Evolutionary conservation across 2,888 invertebrate genomes (phyloP).

Genomic region (Sipunculus nudus): DNA sequence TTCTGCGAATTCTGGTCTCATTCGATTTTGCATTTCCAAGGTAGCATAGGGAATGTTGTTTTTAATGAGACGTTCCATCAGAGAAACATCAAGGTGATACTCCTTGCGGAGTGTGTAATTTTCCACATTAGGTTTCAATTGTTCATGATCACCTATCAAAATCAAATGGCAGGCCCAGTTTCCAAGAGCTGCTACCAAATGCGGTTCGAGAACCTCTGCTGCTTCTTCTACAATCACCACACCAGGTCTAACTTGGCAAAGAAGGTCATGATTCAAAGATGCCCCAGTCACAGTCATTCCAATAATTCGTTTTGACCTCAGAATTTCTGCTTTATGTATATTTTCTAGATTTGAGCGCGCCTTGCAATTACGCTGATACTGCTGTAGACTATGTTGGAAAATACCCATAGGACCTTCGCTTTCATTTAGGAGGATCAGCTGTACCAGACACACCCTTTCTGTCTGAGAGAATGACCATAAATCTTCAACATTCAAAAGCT

Average conservation of each 20-base stretch:
- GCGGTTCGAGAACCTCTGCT: slow-evolving; percentile 33
- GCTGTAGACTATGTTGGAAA: no score
- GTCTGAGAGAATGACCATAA: no score
- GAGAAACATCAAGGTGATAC: slow-evolving; percentile 29
- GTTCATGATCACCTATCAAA: slow-evolving; percentile 35
- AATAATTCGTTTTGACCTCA: slow-evolving; percentile 9
- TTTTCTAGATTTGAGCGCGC: slow-evolving; percentile 19
- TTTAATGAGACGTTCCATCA: slow-evolving; percentile 34
- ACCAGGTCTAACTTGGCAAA: slow-evolving; percentile 15
- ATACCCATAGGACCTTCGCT: no score
- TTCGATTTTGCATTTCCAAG: slow-evolving; percentile 28
- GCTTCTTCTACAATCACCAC: slow-evolving; percentile 33
- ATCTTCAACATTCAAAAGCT: no score
- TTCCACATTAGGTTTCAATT: slow-evolving; percentile 29
- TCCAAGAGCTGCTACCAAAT: slow-evolving; percentile 25
- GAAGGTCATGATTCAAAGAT: slow-evolving; percentile 20
- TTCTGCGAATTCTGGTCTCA: slow-evolving; percentile 29
- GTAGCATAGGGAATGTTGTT: slow-evolving; percentile 18
- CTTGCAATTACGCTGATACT: no score
- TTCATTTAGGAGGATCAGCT: no score
- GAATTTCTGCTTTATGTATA: slow-evolving; percentile 7
- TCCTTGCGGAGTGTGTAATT: slow-evolving; percentile 16
- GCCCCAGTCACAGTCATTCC: slow-evolving; percentile 39
- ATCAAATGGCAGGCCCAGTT: slow-evolving; percentile 25
- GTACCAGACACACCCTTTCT: no score